Evolutionary conservation across 2,797 vertebrate genomes (phyloP).

Genomic region (Gambusia yucatana): DNA sequence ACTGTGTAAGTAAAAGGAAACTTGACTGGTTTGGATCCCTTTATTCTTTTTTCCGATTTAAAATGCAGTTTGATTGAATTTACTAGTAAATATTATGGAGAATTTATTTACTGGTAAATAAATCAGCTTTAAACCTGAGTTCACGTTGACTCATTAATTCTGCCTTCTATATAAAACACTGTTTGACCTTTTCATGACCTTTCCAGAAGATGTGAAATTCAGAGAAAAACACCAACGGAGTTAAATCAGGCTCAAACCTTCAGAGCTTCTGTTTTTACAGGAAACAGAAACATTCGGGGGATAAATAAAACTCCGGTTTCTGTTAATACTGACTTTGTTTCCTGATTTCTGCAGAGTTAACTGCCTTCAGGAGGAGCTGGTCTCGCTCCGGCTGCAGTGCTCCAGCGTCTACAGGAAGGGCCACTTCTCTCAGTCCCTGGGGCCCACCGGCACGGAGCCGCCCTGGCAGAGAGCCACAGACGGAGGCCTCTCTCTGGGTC

Average conservation of each 20-base stretch:
- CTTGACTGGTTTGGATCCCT: background rate
- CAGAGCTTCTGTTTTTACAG: conserved; percentile 1
- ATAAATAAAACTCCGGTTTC: background rate
- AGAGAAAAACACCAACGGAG: background rate
- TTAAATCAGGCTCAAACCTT: background rate
- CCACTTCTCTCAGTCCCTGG: conserved; percentile 83
- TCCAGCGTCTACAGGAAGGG: conserved; percentile 95
- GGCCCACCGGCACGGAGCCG: conserved; percentile 73
- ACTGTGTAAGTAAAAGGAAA: background rate
- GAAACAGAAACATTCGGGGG: background rate
- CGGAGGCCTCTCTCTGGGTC: conserved; percentile 85
- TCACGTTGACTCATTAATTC: background rate
- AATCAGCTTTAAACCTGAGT: background rate
- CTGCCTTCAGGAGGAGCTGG: conserved; percentile 93
- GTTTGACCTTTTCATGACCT: background rate
- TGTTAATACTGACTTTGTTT: too few relatives aligned
- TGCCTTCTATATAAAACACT: background rate
- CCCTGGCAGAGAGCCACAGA: conserved; percentile 79
- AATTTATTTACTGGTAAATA: too few relatives aligned
- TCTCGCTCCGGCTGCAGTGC: conserved; percentile 92
- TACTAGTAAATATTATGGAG: background rate
- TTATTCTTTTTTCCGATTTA: background rate
- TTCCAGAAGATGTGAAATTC: background rate
- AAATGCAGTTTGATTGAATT: background rate
- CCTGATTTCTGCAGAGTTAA: conserved; percentile 75